These are phyloP conservation scores for Dipus sagitta DNA, from an alignment of 2,797 vertebrate species.

Conservation along the genomic window DNA sequence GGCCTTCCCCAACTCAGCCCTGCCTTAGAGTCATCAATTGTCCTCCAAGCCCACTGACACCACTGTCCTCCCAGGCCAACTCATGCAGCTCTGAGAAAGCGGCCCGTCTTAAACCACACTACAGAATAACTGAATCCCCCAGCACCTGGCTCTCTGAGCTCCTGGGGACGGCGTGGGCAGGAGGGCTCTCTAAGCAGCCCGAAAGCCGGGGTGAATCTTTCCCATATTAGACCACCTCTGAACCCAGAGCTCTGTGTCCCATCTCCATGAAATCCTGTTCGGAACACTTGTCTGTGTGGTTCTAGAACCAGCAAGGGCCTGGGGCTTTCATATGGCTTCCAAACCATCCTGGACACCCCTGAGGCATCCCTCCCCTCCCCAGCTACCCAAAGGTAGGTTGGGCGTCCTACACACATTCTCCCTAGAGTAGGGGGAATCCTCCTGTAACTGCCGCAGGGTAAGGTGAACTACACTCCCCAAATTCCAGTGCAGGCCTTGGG, in stretches of 20 bases:
- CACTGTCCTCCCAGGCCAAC: not conserved
- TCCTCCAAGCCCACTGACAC: not conserved
- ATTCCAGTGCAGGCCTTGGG: not conserved
- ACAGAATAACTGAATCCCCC: not conserved
- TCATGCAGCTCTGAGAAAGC: not conserved
- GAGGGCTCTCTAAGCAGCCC: not conserved
- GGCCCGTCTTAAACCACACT: not conserved
- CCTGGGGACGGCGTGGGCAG: not conserved
- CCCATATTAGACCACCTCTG: not conserved
- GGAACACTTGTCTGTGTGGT: not conserved
- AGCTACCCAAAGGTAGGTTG: not conserved
- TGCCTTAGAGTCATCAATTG: not conserved
- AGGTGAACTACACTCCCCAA: not conserved
- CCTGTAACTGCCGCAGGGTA: not conserved
- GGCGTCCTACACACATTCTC: not conserved
- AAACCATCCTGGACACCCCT: not conserved
- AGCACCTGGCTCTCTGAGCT: not conserved
- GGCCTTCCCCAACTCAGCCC: not conserved
- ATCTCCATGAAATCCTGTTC: not conserved
- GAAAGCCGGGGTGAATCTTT: not conserved
- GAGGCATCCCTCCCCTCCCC: not conserved
- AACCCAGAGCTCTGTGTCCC: not conserved
- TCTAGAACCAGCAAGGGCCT: not conserved
- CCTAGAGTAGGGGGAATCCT: not conserved
- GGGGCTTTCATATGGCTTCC: not conserved